A percentile compares a stretch with the other conserved stretches of the same genome.
Evolutionary conservation across 2,797 vertebrate genomes (phyloP).

Genomic region (Poeciliopsis gracilis): DNA sequence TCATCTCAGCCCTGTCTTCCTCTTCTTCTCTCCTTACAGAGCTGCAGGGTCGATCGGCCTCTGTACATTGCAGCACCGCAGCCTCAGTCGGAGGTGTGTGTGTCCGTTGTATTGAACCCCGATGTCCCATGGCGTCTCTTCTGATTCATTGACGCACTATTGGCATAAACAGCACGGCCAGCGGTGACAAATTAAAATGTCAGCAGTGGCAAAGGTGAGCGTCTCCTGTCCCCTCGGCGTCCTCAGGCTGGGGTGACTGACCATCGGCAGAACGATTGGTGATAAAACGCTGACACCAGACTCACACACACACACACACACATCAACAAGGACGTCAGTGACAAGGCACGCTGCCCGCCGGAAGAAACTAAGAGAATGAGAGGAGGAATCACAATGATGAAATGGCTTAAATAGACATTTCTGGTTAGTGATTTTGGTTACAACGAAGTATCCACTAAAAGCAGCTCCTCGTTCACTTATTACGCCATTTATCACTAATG

Average conservation of each 20-base stretch:
- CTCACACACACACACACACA: conserved; percentile 29
- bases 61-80: conserved; percentile 44
- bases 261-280: conserved; percentile 66
- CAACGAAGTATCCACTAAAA: conserved; percentile 16
- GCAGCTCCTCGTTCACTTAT: conserved; percentile 14
- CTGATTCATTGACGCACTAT: conserved; percentile 77
- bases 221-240: conserved; percentile 47
- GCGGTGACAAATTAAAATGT: conserved; percentile 82
- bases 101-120: conserved; percentile 70
- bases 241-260: conserved; percentile 73
- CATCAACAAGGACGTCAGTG: conserved; percentile 67
- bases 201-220: conserved; percentile 78
- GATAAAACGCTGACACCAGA: conserved; percentile 76
- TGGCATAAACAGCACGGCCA: conserved; percentile 69
- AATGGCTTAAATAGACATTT: conserved; percentile 33
- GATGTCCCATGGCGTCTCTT: conserved; percentile 69
- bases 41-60: conserved; percentile 10
- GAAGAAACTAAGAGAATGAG: conserved; percentile 51
- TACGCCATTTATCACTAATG: conserved; percentile 2
- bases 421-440: conserved; percentile 10
- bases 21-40: conserved; percentile 23
- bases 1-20: conserved; percentile 22
- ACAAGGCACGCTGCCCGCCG: conserved; percentile 55
- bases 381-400: conserved; percentile 42
- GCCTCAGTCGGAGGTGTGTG: conserved; percentile 62